Conservation (phyloP, 2,113 vertebrate species). For the Phocoena phocoena region DNA sequence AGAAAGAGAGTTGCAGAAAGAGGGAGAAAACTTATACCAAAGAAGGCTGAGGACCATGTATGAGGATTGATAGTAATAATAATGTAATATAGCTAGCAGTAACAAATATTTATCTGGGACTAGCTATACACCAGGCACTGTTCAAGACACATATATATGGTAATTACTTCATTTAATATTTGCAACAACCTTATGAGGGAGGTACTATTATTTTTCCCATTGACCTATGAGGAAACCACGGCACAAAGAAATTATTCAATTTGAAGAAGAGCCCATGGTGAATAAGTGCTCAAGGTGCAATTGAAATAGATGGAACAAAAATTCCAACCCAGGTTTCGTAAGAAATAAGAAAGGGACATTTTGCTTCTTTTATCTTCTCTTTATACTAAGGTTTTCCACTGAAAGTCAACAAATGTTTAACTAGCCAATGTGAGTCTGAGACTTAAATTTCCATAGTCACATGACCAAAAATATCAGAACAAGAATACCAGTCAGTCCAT, state of each 20-base stretch:
- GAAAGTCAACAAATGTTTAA: not conserved
- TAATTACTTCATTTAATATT: not conserved
- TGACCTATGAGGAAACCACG: not conserved
- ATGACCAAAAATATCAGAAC: not conserved
- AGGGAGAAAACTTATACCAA: not conserved
- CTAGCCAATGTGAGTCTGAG: not conserved
- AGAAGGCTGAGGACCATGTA: not conserved
- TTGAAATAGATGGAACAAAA: not conserved
- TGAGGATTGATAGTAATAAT: not conserved
- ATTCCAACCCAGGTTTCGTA: not conserved
- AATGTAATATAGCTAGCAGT: not conserved
- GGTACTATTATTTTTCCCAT: not conserved
- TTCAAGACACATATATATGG: not conserved
- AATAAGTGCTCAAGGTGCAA: not conserved
- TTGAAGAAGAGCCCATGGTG: not conserved
- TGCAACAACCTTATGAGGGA: not conserved
- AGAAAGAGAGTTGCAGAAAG: not conserved
- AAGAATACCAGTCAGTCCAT: not conserved
- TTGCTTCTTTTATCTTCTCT: not conserved
- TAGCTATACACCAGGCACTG: not conserved
- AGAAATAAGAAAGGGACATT: not conserved
- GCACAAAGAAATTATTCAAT: not conserved
- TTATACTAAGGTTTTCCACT: not conserved
- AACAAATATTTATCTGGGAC: not conserved
- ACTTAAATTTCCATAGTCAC: not conserved